Base-by-base conservation (phyloP, 2,113 vertebrate genomes). In the Hippocampus barbouri region DNA sequence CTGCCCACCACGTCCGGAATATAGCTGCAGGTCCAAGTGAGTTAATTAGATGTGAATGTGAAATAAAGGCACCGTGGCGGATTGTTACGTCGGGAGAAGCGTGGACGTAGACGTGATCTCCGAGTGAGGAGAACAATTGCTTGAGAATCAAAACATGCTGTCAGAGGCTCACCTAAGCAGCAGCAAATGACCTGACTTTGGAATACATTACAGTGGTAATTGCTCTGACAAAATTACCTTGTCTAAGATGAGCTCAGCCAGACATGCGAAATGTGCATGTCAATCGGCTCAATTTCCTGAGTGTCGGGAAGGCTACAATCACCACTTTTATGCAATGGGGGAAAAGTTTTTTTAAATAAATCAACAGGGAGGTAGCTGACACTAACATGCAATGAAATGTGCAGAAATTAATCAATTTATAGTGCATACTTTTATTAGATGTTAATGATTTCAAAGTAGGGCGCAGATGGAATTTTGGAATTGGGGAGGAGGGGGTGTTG, bases 161-260 rank as follows among this genome's bases (percentile, higher is more conserved):
- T 95, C 94, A 94, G 80, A 85, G 80, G 88, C 89, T 92, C 91
- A 93, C 86, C 86, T 86, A 93, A 94, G 85, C 87, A 92, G 92
- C 91, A 84, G 91, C 91, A 94, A 92, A 94, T 94, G 93, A 92
- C 94, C 94, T 87, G 94, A 94, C 95, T 96, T 95, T 93, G 94
- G 94, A 96, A 96, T 94, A 94, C 94, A 98, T 98, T 97, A 98
- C 93, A 78, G 82, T 84, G 91, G 92, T 96, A 97, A 97, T 96
- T 97, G 94, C 94, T 93, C 88, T 80, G 91, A 92, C 93, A 94
- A 89, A 94, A 96, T 96, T 95, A 94, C 94, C 93, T 94, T 94
- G 92, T 92, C 91, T 92, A 89, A 93, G 93, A 92, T 86, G 82
- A 94, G 93, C 84, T 57, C 85, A 79, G 90, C 92, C 91, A 91